Evolutionary conservation across 2,113 vertebrate species (phyloP), one percentile per base, ranked within the genome.

Genomic region (Clinocottus analis): DNA sequence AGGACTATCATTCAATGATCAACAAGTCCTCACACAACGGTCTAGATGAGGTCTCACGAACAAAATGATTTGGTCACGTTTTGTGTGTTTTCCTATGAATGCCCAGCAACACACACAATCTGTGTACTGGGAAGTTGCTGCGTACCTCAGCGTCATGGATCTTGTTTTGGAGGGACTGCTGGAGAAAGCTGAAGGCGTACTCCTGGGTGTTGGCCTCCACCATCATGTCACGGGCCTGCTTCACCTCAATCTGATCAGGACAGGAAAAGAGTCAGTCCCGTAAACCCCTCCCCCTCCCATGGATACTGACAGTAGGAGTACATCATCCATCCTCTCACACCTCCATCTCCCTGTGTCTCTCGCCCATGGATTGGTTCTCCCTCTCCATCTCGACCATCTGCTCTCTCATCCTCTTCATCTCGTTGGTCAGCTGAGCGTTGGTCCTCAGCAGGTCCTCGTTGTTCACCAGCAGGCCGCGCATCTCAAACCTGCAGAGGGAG

Each of bases 141-240:
- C 10, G 1, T 78, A 95, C 95, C 92, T 95, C 94, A 21, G 94
- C 84, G 4, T 95, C 95, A 51, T 94, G 85, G 74, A 95, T 94
- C 72, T 86, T 87, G 91, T 94, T 95, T 64, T 95, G 92, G 45
- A 95, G 93, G 0, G 94, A 90, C 87, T 95, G 94, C 75, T 95
- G 91, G 3, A 95, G 92, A 70, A 89, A 95, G 79, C 89, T 94
- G 81, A 95, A 95, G 82, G 95, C 95, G 5, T 95, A 95, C 72
- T 95, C 94, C 85, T 95, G 95, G 45, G 78, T 94, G 87, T 95
- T 95, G 82, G 95, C 95, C 73, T 95, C 95, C 64, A 95, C 85
- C 95, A 95, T 94, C 45, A 94, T 60, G 23, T 93, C 91, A 25
- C 94, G 88, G 2, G 94, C 94, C 76, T 93, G 76, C 74, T 91